phyloP scores from a whole-genome alignment of 2,888 invertebrate species.

The Folsomia candida region DNA sequence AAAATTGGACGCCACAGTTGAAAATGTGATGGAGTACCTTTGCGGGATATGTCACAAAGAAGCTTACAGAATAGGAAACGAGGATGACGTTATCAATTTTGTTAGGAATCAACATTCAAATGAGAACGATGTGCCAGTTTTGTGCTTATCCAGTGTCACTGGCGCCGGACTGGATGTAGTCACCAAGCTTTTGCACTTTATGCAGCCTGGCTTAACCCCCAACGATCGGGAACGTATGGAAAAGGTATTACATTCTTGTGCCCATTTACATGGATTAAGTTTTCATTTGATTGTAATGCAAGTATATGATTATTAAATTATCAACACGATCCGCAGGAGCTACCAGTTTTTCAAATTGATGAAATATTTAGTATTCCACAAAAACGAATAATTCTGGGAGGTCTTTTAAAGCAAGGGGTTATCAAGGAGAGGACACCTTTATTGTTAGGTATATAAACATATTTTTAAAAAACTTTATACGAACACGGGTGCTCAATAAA shows the following conservation, averaged over 20 bases:
- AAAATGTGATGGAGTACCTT: constrained; percentile 55
- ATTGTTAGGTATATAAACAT: constrained; percentile 54
- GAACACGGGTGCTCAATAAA: not conserved
- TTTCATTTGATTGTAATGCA: not conserved
- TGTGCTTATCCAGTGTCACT: constrained; percentile 85
- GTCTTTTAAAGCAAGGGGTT: constrained; percentile 77
- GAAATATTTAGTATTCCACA: constrained; percentile 85
- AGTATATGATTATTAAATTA: not conserved
- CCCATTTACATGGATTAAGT: not conserved
- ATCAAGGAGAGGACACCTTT: constrained; percentile 71
- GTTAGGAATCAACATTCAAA: constrained; percentile 58
- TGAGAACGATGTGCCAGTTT: constrained; percentile 71
- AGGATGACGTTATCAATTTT: constrained; percentile 71
- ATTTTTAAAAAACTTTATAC: not conserved
- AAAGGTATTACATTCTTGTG: constrained; percentile 59
- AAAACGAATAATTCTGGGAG: constrained; percentile 71
- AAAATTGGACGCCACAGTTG: constrained; percentile 53
- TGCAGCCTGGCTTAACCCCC: constrained; percentile 65
- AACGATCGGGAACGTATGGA: constrained; percentile 69
- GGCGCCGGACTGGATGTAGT: constrained; percentile 80
- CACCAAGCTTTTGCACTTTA: constrained; percentile 79
- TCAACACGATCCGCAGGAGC: constrained; percentile 58
- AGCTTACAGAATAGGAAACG: constrained; percentile 65
- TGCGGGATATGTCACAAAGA: constrained; percentile 55
- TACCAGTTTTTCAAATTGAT: constrained; percentile 87